A percentile compares a stretch with the other conserved stretches of the same genome.
These are phyloP conservation scores for Mystacides longicornis DNA, from an alignment of 2,888 invertebrate species.

Conservation along the genomic window DNA sequence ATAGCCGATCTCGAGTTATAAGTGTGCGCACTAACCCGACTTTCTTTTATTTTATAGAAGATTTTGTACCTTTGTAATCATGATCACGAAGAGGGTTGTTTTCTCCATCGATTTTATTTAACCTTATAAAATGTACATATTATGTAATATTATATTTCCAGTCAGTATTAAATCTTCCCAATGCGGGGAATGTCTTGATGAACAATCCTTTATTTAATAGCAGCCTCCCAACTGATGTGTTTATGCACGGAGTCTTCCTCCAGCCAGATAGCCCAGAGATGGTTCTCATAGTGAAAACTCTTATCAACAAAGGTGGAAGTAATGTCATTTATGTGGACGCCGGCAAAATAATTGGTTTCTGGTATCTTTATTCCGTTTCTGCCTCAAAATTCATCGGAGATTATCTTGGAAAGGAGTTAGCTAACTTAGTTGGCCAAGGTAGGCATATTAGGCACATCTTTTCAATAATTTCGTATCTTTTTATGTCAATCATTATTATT, in stretches of 20 bases:
- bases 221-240: neutral
- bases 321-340: slow-evolving; percentile 8
- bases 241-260: slow-evolving; percentile 3
- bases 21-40: too few species aligned
- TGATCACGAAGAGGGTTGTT: too few species aligned
- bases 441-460: neutral
- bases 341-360: neutral
- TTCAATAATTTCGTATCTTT: neutral
- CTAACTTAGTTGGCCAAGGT: neutral
- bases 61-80: too few species aligned
- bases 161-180: neutral
- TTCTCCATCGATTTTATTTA: too few species aligned
- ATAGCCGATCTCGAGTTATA: too few species aligned
- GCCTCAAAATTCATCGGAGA: slow-evolving; percentile 5
- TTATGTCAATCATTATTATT: neutral
- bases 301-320: neutral
- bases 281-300: neutral
- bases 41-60: too few species aligned
- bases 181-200: neutral
- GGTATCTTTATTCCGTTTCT: slow-evolving; percentile 1
- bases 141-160: too few species aligned
- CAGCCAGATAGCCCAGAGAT: neutral
- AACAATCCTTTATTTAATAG: neutral
- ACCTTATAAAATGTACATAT: too few species aligned
- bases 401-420: slow-evolving; percentile 3